Conservation (phyloP, 2,797 vertebrate genomes). For the Propithecus deckenii region DNA sequence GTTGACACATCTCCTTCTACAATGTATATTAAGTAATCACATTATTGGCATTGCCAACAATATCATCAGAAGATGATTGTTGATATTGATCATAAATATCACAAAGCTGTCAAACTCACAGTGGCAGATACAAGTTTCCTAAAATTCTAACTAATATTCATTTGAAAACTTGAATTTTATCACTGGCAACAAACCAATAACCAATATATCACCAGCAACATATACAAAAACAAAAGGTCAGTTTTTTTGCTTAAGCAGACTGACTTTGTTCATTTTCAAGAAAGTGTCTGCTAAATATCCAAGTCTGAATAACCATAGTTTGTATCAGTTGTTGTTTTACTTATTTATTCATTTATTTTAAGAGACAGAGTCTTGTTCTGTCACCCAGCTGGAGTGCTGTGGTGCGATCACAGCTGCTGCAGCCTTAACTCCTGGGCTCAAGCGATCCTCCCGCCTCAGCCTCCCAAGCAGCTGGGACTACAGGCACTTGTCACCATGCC, state of each 20-base stretch:
- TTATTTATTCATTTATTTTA: neutral
- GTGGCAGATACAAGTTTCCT: neutral
- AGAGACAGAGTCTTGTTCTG: too few species aligned
- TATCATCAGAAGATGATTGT: neutral
- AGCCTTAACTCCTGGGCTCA: too few species aligned
- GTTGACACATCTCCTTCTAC: neutral
- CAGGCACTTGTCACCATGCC: too few species aligned
- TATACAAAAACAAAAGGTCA: neutral
- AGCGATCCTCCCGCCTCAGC: too few species aligned
- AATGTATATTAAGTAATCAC: neutral
- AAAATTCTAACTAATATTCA: conserved; percentile 1
- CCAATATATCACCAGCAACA: neutral
- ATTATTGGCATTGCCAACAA: neutral
- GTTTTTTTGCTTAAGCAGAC: neutral
- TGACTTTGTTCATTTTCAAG: neutral
- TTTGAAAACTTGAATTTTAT: conserved; percentile 15
- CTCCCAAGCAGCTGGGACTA: too few species aligned
- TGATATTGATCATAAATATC: neutral
- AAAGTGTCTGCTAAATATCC: neutral
- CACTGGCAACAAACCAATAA: neutral
- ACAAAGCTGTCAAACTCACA: neutral
- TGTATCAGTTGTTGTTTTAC: neutral
- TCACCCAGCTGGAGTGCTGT: too few species aligned
- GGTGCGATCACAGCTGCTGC: too few species aligned
- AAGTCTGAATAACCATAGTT: neutral